Percentiles rank a stretch among this genome's conserved stretches.
Conservation (phyloP, 2,113 vertebrate genomes). For the Neotragus pygmaeus region DNA sequence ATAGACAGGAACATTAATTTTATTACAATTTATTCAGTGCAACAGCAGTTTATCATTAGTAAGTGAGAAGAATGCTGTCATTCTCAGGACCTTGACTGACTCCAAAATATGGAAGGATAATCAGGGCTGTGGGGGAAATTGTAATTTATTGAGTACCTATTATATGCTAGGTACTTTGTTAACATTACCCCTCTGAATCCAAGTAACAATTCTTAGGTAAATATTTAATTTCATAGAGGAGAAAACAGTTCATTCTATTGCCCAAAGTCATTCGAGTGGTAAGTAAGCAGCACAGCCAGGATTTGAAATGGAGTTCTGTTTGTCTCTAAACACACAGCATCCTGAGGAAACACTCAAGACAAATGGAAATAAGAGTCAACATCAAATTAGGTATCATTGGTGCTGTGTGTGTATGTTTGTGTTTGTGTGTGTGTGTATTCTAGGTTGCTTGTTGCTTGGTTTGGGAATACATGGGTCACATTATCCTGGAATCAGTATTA, state of each 20-base stretch:
- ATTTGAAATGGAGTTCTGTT: background rate
- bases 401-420: background rate
- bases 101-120: background rate
- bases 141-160: background rate
- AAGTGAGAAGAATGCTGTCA: constrained; percentile 43
- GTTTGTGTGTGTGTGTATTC: background rate
- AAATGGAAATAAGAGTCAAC: background rate
- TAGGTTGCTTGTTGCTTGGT: background rate
- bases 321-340: background rate
- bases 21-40: constrained; percentile 55
- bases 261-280: background rate
- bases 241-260: constrained; percentile 1
- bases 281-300: background rate
- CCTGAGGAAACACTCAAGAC: background rate
- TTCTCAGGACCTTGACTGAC: background rate
- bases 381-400: background rate
- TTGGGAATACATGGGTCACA: background rate
- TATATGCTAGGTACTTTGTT: background rate
- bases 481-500: background rate
- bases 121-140: background rate
- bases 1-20: constrained; percentile 46
- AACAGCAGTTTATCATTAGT: constrained; percentile 41
- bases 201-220: background rate
- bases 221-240: constrained; percentile 4
- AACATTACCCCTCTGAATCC: background rate